Base-by-base conservation (phyloP, 2,797 vertebrate species). In the Rousettus madagascariensis region DNA sequence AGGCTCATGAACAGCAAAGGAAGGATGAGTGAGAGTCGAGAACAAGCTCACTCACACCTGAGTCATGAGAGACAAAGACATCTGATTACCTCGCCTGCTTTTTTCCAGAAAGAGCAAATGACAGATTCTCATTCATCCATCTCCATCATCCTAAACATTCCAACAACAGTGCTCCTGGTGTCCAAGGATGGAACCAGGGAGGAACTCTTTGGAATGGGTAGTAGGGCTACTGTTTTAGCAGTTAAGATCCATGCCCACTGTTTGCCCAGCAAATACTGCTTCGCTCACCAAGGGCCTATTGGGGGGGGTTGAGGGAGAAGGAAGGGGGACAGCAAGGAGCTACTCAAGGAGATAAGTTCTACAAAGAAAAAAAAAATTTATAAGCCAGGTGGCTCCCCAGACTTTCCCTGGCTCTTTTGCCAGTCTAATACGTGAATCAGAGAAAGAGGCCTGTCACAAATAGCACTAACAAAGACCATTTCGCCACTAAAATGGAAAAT, bases 211-310 rank as follows among this genome's bases (percentile, higher is more conserved):
- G 1, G 78, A 86, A 78, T 49, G 66, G 0, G 0, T 5, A 33
- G 33, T 33, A 33, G 33, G 33, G 65, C 80, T 93, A 65, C 79
- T 59, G 77, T 89, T 85, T 89, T 46, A 89, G 71, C 83, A 86
- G 33, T 68, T 84, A 57, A 96, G 72, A 82, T 63, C 28, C 66
- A 17, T 51, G 16, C 28, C 12, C 15, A 19, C 46, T 91, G 75
- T 80, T 61, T 83, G 74, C 26, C 71, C 92, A 93, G 85, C 77
- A 95, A 86, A 95, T 53, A 94, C 0, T 68, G 66, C 86, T 94
- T 72, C 46, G 33, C 71, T 90, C 46, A 75, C 68, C 89, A 82
- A 90, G 85, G 75, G 80, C 16, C 83, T 49, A 61, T 6, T 17
- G 26, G 6, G 51, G 9, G 51, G 9, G n/a, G 22, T 49, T 5